Base-by-base conservation (phyloP, 2,797 vertebrate genomes). In the Philypnodon macrostomus region DNA sequence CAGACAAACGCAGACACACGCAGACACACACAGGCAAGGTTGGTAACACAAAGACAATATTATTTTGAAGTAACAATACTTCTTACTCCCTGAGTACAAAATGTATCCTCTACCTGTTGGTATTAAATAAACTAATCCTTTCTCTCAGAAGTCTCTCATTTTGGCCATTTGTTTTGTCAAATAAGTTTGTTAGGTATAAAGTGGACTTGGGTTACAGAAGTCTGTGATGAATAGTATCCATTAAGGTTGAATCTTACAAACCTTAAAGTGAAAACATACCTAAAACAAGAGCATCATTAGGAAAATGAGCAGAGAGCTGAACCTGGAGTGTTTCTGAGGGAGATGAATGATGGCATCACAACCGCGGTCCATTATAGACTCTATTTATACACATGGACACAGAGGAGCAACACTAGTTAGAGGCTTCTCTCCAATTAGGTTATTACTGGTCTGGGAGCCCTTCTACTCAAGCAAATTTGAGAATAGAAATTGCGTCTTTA, bases 221-320 rank as follows among this genome's bases (percentile, higher is more conserved):
- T 50, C 57, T 16, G 62, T 90, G 90, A 91, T 90, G 60, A 89
- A 91, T 91, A 58, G 85, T 79, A 54, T 84, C 88, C 86, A 91
- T 91, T 91, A 91, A 81, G 82, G 35, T 44, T 29, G 75, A 83
- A 85, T 89, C 85, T 87, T 78, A 77, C 61, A 85, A 85, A 87
- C 85, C 86, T 87, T 87, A 87, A 87, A 89, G 83, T 87, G 85
- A 89, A 90, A 90, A 86, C 87, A 87, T 86, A 85, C 81, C 80
- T 84, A 87, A 90, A 90, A 90, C 89, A 88, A 88, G 87, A 88
- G 81, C 84, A 87, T 91, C 89, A 91, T 91, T 91, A 91, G 86
- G 87, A 90, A 90, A 90, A 90, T 90, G 87, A 91, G 90, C 80
- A 83, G 87, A 86, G 84, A 88, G 85, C 88, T 86, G 81, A 89